Evolutionary conservation across 2,888 invertebrate species (phyloP).

Genomic region (Dermolepida albohirtum): DNA sequence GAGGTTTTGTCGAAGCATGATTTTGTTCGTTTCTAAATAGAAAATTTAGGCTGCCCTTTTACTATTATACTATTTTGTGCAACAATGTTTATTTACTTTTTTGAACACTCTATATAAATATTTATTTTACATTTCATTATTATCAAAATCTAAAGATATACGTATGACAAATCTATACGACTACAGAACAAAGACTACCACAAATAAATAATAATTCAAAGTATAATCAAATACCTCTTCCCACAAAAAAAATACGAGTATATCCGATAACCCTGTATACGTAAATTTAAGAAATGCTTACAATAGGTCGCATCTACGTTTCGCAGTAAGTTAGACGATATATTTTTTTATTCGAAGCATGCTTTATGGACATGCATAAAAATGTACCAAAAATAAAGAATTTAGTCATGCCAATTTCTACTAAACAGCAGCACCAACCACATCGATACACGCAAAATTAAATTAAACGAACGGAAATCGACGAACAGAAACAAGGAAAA

Average conservation of each 20-base stretch:
- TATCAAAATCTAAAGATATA: too few relatives aligned
- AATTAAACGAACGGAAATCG: background rate
- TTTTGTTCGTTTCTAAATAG: too few relatives aligned
- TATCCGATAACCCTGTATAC: slow-evolving; percentile 14
- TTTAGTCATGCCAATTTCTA: slow-evolving; percentile 45
- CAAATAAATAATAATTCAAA: too few relatives aligned
- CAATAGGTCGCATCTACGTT: slow-evolving; percentile 15
- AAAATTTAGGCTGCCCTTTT: too few relatives aligned
- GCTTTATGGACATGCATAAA: slow-evolving; percentile 36
- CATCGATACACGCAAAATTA: slow-evolving; percentile 5
- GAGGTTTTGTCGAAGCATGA: too few relatives aligned
- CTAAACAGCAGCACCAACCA: slow-evolving; percentile 38
- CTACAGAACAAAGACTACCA: too few relatives aligned
- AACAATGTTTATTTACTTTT: too few relatives aligned
- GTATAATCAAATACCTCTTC: background rate
- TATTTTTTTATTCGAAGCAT: slow-evolving; percentile 33
- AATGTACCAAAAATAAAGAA: slow-evolving; percentile 26
- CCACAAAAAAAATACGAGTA: slow-evolving; percentile 1
- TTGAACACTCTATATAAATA: too few relatives aligned
- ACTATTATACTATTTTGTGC: too few relatives aligned
- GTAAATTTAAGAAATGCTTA: too few relatives aligned
- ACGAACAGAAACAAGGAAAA: background rate
- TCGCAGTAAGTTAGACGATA: slow-evolving; percentile 25
- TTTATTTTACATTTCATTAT: too few relatives aligned
- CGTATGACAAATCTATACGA: too few relatives aligned